Percentiles rank a stretch among this genome's conserved stretches.
These are phyloP conservation scores for Palythoa heliodiscus DNA, from an alignment of 92 coral and sea anemone species.

Conservation along the genomic window DNA sequence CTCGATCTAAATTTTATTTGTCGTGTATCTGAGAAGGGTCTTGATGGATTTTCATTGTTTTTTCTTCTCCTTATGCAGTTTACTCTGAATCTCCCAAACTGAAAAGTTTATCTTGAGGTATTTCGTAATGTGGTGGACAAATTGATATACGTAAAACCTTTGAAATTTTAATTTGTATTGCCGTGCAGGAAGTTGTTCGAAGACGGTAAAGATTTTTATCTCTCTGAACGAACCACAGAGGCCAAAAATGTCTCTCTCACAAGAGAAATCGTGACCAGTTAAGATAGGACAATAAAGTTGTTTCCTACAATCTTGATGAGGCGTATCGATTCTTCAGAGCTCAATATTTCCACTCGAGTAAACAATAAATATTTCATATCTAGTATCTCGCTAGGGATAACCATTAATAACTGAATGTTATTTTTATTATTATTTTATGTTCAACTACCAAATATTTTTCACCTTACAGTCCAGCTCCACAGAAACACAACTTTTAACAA, in stretches of 20 bases:
- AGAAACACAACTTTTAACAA: constrained; percentile 22
- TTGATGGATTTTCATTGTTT: not conserved
- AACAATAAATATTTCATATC: not conserved
- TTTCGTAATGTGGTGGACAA: not conserved
- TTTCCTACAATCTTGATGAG: not conserved
- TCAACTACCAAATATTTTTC: not conserved
- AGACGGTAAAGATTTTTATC: constrained; percentile 20
- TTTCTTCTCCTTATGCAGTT: not conserved
- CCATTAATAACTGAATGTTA: not conserved
- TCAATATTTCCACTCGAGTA: constrained; percentile 20
- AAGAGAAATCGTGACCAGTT: constrained; percentile 4
- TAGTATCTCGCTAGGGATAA: not conserved
- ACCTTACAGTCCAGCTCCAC: not conserved
- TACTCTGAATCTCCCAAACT: not conserved
- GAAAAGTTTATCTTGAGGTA: not conserved
- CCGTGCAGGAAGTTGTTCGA: constrained; percentile 9
- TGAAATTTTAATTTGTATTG: constrained; percentile 15
- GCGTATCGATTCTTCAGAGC: not conserved
- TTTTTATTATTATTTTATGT: too few relatives aligned
- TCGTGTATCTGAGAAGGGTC: not conserved
- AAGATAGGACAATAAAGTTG: not conserved
- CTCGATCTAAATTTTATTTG: not conserved
- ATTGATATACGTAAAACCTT: not conserved
- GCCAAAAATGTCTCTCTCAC: constrained; percentile 3
- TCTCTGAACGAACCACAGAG: constrained; percentile 7